A percentile compares a stretch with the other conserved stretches of the same genome.
Evolutionary conservation across 92 coral and sea anemone species (phyloP).

Genomic region (Montipora capitata): DNA sequence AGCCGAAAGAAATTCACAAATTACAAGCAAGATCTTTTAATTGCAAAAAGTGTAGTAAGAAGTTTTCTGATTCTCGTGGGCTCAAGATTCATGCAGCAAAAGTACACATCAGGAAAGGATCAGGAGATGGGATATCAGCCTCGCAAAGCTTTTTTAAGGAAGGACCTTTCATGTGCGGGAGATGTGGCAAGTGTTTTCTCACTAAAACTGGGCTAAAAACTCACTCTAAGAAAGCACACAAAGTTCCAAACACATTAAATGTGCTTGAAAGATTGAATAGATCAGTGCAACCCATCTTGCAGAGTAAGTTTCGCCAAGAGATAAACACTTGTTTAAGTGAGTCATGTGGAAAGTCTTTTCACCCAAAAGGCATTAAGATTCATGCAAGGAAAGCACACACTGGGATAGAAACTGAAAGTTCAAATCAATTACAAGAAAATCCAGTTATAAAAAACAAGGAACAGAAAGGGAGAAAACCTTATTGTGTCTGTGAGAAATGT

Average conservation of each 20-base stretch:
- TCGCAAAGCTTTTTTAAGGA: neutral
- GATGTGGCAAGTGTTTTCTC: neutral
- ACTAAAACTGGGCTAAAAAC: neutral
- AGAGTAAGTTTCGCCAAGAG: neutral
- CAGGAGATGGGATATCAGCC: neutral
- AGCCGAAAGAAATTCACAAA: neutral
- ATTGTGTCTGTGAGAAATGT: neutral
- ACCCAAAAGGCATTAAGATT: neutral
- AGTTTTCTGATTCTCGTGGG: neutral
- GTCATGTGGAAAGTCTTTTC: neutral
- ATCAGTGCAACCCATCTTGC: neutral
- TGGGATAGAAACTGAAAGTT: neutral
- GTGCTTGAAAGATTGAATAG: neutral
- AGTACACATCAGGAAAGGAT: neutral
- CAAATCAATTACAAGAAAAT: neutral
- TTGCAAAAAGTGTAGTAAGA: constrained; percentile 4
- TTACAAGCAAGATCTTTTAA: neutral
- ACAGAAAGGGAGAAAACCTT: neutral
- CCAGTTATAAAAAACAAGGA: neutral
- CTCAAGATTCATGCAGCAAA: neutral
- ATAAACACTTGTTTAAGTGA: neutral
- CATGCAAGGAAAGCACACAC: neutral
- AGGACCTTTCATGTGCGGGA: neutral
- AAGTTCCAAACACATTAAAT: neutral
- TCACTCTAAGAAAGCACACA: neutral